A percentile compares a stretch with the other conserved stretches of the same genome.
These are phyloP conservation scores for Sipha flava DNA, from an alignment of 1,140 invertebrate species.

Conservation along the genomic window DNA sequence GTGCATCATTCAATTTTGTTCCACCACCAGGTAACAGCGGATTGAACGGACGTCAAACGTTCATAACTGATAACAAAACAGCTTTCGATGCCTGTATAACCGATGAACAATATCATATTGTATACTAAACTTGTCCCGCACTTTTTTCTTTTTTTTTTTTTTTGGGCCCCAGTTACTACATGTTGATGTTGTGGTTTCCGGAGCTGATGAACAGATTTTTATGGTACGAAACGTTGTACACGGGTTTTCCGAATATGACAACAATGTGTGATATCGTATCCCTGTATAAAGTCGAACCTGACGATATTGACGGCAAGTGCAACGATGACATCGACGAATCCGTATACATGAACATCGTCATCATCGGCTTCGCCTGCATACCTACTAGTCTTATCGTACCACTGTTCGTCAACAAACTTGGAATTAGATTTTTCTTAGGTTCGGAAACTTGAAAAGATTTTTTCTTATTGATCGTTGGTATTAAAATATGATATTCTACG, in stretches of 20 bases:
- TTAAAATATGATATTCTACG: too few relatives aligned
- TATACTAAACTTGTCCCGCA: too few relatives aligned
- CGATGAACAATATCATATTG: too few relatives aligned
- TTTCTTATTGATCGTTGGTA: too few relatives aligned
- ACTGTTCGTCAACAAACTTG: slow-evolving; percentile 2
- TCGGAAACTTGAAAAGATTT: background rate
- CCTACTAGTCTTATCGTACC: slow-evolving; percentile 10
- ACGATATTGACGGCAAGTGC: background rate
- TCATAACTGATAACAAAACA: too few relatives aligned
- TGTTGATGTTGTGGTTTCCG: slow-evolving; percentile 86
- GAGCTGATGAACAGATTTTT: slow-evolving; percentile 80
- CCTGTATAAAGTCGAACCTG: background rate
- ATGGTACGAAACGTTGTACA: slow-evolving; percentile 55
- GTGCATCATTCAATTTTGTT: slow-evolving; percentile 2
- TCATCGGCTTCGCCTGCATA: slow-evolving; percentile 4
- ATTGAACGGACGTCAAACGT: background rate
- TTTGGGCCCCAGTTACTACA: slow-evolving; percentile 58
- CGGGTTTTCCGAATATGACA: background rate
- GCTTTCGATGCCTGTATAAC: too few relatives aligned
- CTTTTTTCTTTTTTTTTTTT: too few relatives aligned
- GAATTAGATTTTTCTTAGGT: slow-evolving; percentile 20
- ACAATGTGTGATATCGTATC: slow-evolving; percentile 12
- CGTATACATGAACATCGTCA: background rate
- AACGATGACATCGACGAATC: background rate
- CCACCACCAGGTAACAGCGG: background rate